Base-by-base conservation (phyloP, 2,797 vertebrate species). In the Centroberyx gerrardi region DNA sequence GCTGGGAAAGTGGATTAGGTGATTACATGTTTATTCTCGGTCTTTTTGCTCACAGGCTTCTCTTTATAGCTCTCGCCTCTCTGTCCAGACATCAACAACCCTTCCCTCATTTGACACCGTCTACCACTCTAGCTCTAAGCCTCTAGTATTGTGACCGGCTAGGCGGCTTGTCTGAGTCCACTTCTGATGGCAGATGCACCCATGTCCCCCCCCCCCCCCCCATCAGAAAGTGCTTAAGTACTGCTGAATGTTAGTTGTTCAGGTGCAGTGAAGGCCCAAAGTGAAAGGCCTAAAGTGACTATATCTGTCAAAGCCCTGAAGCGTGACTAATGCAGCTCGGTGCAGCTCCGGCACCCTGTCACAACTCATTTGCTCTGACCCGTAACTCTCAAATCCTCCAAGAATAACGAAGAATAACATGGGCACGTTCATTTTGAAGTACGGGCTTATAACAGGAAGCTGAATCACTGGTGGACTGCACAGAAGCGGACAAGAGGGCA, bases 291-390 rank as follows among this genome's bases (percentile, higher is more conserved):
- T 61, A 28, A 73, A 78, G 76, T 65, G 53, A 74, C 68, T 54
- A 46, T 51, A 76, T 82, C 33, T 60, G 72, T 62, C 2, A 0
- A 80, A 29, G 33, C 69, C 15, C 56, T 70, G 61, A 76, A 67
- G 72, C 70, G 18, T 78, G 76, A 83, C 72, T 86, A 82, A 81
- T 59, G 51, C 13, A 64, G 73, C 10, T 48, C 48, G 29, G 3
- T 46, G 75, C 78, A 66, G 84, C 75, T 72, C 42, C 71, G 61
- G 65, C 70, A 81, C 42, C 56, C 68, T 82, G 75, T 74, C 81
- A 78, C 76, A 76, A 53, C 22, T 12, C 54, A 81, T 88, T 75
- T 80, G 38, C 72, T 46, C n/a, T 53, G 60, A 83, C 0, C 0
- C 15, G n/a, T 18, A 63, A 61, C 54, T 78, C 80, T 67, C 42